A percentile compares a stretch with the other conserved stretches of the same genome.
phyloP scores from a whole-genome alignment of 2,888 invertebrate species.

The Plemyria rubiginata region DNA sequence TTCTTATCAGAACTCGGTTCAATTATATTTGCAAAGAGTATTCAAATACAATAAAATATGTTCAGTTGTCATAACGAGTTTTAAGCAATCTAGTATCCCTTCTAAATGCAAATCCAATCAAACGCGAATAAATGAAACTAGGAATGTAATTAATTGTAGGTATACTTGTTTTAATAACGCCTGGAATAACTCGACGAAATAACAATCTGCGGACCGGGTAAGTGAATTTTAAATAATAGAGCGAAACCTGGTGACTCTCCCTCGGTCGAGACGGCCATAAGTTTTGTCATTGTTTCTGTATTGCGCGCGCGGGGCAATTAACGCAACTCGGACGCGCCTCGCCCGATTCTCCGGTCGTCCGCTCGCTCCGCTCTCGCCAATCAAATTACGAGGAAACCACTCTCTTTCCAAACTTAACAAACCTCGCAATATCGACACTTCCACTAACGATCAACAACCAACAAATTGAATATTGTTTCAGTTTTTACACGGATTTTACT shows the following conservation, averaged over 20 bases:
- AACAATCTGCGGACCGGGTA: slow-evolving; percentile 78
- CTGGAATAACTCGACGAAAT: slow-evolving; percentile 67
- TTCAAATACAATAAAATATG: background rate
- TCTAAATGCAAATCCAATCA: slow-evolving; percentile 23
- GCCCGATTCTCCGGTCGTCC: slow-evolving; percentile 58
- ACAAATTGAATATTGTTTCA: slow-evolving; percentile 40
- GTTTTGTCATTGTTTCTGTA: slow-evolving; percentile 83
- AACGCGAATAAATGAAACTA: slow-evolving; percentile 45
- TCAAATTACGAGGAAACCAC: slow-evolving; percentile 72
- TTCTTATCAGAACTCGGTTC: no score
- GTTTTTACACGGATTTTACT: slow-evolving; percentile 16
- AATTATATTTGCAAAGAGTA: no score
- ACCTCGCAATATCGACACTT: slow-evolving; percentile 71
- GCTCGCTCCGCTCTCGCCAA: slow-evolving; percentile 63
- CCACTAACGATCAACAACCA: slow-evolving; percentile 62
- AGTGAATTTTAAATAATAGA: slow-evolving; percentile 83
- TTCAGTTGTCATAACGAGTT: background rate
- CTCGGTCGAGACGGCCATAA: slow-evolving; percentile 66
- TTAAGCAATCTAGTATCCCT: slow-evolving; percentile 15
- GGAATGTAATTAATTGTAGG: slow-evolving; percentile 72
- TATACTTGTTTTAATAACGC: slow-evolving; percentile 70
- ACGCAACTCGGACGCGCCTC: slow-evolving; percentile 70
- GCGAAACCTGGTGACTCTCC: slow-evolving; percentile 68
- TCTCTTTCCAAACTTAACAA: slow-evolving; percentile 64
- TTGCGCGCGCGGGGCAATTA: slow-evolving; percentile 82